Conservation (phyloP, 2,113 vertebrate genomes). For the Corythoichthys intestinalis region DNA sequence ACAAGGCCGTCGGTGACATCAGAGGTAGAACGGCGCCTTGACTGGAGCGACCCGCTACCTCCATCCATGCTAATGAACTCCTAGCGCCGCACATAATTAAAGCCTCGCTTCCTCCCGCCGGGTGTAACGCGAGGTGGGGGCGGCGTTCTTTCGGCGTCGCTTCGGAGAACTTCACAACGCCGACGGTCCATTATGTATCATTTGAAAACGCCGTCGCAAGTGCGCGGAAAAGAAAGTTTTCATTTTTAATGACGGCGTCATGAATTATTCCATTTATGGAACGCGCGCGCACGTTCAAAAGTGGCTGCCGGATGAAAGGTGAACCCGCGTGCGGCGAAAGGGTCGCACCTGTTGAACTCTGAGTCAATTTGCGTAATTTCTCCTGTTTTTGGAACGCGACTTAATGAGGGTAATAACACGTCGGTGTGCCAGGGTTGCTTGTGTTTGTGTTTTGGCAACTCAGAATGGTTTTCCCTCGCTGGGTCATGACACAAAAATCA, state of each 20-base stretch:
- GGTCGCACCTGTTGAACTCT: constrained; percentile 68
- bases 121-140: constrained; percentile 12
- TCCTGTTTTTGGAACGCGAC: constrained; percentile 29
- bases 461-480: neutral
- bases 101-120: constrained; percentile 49
- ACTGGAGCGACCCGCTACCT: constrained; percentile 53
- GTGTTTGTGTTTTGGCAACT: neutral
- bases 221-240: constrained; percentile 95
- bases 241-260: constrained; percentile 99
- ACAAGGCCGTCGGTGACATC: constrained; percentile 60
- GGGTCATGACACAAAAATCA: neutral
- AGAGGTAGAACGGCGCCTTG: constrained; percentile 55
- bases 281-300: constrained; percentile 88
- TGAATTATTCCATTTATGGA: constrained; percentile 99
- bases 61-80: constrained; percentile 67
- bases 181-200: constrained; percentile 97
- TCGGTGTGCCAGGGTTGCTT: neutral
- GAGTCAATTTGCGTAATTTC: constrained; percentile 29
- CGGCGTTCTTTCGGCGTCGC: constrained; percentile 50
- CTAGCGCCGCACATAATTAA: constrained; percentile 69
- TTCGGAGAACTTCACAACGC: constrained; percentile 89
- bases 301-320: constrained; percentile 94
- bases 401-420: neutral
- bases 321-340: constrained; percentile 51
- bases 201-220: constrained; percentile 92